Evolutionary conservation across 1,140 invertebrate genomes (phyloP).

Genomic region (Neodiprion pinetum): DNA sequence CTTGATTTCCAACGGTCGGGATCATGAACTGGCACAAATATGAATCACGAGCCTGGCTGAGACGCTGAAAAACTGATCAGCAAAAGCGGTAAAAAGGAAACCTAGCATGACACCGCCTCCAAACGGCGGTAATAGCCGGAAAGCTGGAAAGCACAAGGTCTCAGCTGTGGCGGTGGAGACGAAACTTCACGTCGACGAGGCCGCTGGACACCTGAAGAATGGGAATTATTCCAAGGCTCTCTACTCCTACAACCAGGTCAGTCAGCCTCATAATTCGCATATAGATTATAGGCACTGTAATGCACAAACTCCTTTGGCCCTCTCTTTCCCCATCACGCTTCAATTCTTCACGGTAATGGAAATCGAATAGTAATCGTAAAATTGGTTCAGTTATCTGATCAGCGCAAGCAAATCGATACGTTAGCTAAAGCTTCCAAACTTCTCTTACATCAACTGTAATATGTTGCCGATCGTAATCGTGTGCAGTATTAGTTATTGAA

Average conservation of each 20-base stretch:
- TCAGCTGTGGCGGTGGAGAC: constrained; percentile 59
- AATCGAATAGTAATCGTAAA: not conserved
- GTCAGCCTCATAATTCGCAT: constrained; percentile 28
- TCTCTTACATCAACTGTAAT: too few species aligned
- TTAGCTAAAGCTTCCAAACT: too few species aligned
- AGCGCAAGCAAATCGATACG: too few species aligned
- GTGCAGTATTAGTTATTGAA: too few species aligned
- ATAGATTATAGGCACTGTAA: constrained; percentile 15
- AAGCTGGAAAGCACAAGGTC: constrained; percentile 51
- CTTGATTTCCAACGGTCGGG: not conserved
- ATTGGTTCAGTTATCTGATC: too few species aligned
- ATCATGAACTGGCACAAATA: not conserved
- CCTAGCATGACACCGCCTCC: not conserved
- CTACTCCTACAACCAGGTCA: constrained; percentile 71
- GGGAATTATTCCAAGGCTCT: constrained; percentile 73
- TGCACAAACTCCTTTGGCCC: constrained; percentile 11
- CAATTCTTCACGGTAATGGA: constrained; percentile 23
- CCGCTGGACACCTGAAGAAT: constrained; percentile 73
- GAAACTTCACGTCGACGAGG: constrained; percentile 72
- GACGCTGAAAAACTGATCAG: not conserved
- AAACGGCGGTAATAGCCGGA: constrained; percentile 44
- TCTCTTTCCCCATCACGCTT: not conserved
- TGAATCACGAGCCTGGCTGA: not conserved
- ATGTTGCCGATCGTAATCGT: too few species aligned
- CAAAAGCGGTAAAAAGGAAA: not conserved